These are phyloP conservation scores for Burhinus oedicnemus DNA, from an alignment of 2,113 vertebrate species.

Conservation along the genomic window DNA sequence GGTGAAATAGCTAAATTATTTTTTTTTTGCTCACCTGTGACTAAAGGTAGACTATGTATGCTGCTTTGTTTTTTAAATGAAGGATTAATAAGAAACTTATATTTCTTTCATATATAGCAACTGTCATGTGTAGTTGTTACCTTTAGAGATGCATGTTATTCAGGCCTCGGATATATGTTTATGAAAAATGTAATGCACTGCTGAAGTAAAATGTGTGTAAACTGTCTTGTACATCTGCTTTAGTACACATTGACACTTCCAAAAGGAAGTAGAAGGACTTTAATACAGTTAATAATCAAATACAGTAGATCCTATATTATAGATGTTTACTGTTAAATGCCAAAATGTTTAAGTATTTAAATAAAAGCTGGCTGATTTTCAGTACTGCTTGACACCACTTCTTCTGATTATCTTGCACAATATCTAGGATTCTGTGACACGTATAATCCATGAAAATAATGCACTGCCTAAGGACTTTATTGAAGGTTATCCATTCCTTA, in stretches of 20 bases:
- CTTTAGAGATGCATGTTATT: background rate
- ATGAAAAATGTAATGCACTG: background rate
- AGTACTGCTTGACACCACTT: background rate
- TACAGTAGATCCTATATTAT: background rate
- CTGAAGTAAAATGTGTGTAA: background rate
- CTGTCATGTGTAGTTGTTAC: background rate
- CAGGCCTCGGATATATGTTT: background rate
- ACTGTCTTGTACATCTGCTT: background rate
- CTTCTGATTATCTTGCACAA: background rate
- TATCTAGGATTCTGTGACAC: background rate
- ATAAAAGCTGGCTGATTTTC: background rate
- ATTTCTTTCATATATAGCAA: background rate
- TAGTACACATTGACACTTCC: background rate
- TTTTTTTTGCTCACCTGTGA: background rate
- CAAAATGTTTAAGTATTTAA: background rate
- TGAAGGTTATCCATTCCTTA: background rate
- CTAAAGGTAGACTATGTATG: background rate
- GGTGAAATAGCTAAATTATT: background rate
- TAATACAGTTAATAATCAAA: background rate
- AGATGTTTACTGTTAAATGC: background rate
- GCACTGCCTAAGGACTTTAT: background rate
- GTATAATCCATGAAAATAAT: background rate
- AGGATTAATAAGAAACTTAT: background rate
- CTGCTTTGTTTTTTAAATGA: background rate
- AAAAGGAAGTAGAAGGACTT: background rate